These are phyloP conservation scores for Stenichneumon culpator DNA, from an alignment of 2,888 invertebrate species.

Conservation along the genomic window DNA sequence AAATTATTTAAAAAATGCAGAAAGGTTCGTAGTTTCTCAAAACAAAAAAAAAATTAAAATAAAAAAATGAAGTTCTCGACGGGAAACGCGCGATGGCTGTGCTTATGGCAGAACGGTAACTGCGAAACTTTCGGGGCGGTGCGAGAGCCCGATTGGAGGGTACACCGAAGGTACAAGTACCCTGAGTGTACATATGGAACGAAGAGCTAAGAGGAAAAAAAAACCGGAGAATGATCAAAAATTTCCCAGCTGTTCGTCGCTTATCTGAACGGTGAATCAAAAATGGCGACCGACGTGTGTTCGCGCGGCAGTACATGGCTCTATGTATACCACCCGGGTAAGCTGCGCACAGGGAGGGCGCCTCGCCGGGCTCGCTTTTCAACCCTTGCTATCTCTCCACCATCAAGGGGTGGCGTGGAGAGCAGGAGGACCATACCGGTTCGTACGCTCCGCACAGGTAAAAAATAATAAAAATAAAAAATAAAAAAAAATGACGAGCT, in stretches of 20 bases:
- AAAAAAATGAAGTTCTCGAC: not conserved
- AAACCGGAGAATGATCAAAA: constrained; percentile 72
- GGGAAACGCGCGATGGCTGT: constrained; percentile 26
- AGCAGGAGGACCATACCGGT: constrained; percentile 61
- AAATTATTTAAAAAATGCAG: constrained; percentile 7
- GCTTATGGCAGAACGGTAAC: constrained; percentile 21
- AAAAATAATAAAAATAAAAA: constrained; percentile 38
- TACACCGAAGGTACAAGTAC: constrained; percentile 15
- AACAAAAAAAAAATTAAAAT: not conserved
- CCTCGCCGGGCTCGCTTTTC: constrained; percentile 76
- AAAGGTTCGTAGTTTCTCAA: not conserved
- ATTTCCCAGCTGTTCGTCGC: constrained; percentile 83
- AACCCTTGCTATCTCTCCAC: constrained; percentile 83
- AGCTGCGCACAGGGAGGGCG: constrained; percentile 61
- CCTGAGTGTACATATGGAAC: constrained; percentile 35
- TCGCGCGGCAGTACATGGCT: constrained; percentile 47
- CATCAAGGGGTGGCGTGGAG: constrained; percentile 74
- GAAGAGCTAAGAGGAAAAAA: constrained; percentile 57
- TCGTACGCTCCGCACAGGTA: constrained; percentile 68
- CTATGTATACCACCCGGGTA: constrained; percentile 27
- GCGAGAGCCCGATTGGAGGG: constrained; percentile 40
- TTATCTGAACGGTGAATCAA: constrained; percentile 81
- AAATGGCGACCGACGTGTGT: constrained; percentile 77
- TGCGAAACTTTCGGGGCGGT: constrained; percentile 20
- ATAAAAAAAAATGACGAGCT: constrained; percentile 61